Evolutionary conservation across 2,888 invertebrate species (phyloP), one percentile per base, ranked within the genome.

Genomic region (Rhamphomyia laevipes): DNA sequence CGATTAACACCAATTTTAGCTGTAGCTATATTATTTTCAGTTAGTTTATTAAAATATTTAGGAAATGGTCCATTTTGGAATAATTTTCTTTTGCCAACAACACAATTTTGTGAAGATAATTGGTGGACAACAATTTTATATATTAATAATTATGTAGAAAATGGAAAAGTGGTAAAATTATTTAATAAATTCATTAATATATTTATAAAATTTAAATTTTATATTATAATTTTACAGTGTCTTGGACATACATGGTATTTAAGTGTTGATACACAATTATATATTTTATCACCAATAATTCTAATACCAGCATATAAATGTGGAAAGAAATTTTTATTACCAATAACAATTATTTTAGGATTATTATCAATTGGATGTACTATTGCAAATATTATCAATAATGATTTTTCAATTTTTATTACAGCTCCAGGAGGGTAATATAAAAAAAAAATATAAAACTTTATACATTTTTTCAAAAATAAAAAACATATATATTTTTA

Each of bases 221-320:
- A n/a, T n/a, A n/a, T n/a, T n/a, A n/a, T n/a, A n/a, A n/a, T 44
- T 23, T 51, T 44, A 13, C 40, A 70, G 71, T 79, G 78, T 58
- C 59, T 78, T 31, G 67, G 68, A 30, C 77, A 77, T 56, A 71
- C 75, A 0, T 79, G 79, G 78, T 78, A 77, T 56, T 60, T 79
- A 38, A 73, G 76, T 4, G 74, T 77, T 12, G 78, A 79, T 56
- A 77, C 76, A 56, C 78, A 79, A 58, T 59, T 78, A 37, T 78
- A 74, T 57, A 66, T 75, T 56, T 51, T 78, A 13, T 74, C 78
- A 2, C 78, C 78, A 2, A 54, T 78, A 2, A 63, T 78, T 48
- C 63, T 78, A 4, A 71, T 73, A 49, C 71, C 75, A 1, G 56
- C 77, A 21, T 71, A 69, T 59, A 69, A 66, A 51, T 68, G 68